Evolutionary conservation across 2,113 vertebrate species (phyloP).

Genomic region (Pedetes capensis): DNA sequence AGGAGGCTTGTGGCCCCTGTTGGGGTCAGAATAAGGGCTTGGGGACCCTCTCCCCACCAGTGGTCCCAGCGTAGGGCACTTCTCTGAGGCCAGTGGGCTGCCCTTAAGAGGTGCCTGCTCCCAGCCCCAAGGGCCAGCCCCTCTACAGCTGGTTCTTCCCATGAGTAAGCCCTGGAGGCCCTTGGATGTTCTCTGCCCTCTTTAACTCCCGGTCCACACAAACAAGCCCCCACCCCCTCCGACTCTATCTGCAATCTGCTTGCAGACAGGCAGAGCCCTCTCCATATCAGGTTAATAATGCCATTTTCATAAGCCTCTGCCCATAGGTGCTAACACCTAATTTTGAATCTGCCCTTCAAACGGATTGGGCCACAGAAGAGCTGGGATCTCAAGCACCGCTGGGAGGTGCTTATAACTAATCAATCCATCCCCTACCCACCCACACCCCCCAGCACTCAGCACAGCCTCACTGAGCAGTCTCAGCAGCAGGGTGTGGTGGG

Average conservation of each 20-base stretch:
- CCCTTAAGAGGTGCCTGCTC: neutral
- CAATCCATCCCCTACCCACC: slow-evolving; percentile 57
- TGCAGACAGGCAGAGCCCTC: slow-evolving; percentile 37
- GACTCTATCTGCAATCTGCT: neutral
- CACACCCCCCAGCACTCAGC: slow-evolving; percentile 56
- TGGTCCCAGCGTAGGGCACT: neutral
- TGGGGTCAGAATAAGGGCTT: neutral
- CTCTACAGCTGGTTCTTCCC: neutral
- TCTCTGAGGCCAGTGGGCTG: neutral
- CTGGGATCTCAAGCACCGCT: slow-evolving; percentile 52
- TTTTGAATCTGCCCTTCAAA: slow-evolving; percentile 72
- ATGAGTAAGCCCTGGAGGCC: neutral
- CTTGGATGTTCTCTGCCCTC: neutral
- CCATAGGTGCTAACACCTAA: slow-evolving; percentile 68
- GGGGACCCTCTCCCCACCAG: neutral
- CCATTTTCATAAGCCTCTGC: slow-evolving; percentile 66
- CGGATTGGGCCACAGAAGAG: slow-evolving; percentile 70
- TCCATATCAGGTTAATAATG: slow-evolving; percentile 62
- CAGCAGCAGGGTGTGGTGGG: slow-evolving; percentile 56
- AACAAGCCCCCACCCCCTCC: neutral
- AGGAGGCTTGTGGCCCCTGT: fast-evolving
- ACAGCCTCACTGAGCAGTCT: slow-evolving; percentile 46
- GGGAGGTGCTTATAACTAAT: slow-evolving; percentile 70
- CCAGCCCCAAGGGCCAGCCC: neutral
- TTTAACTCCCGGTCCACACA: neutral